Evolutionary conservation across 1,140 invertebrate genomes (phyloP).

Genomic region (Condylostylus longicornis): DNA sequence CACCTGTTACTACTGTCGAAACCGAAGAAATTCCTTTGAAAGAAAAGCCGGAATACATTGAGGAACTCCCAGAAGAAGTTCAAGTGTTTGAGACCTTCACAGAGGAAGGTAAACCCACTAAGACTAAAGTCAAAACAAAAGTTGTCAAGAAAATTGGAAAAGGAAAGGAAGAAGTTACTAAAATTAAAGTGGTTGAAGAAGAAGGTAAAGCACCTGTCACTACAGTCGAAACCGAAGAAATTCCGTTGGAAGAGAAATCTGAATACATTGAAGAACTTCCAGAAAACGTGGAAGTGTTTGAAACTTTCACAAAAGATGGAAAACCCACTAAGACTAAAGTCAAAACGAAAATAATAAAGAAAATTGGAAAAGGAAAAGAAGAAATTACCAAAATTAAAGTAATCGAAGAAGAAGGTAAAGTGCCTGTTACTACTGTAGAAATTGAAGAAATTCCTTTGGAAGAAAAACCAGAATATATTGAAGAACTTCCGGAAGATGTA

Average conservation of each 20-base stretch:
- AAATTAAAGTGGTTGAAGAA: conserved; percentile 21
- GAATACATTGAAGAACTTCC: conserved; percentile 30
- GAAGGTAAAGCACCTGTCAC: conserved; percentile 9
- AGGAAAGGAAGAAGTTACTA: conserved; percentile 21
- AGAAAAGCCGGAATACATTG: conserved; percentile 9
- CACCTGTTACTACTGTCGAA: conserved; percentile 17
- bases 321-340: conserved; percentile 9
- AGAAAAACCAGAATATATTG: conserved; percentile 8
- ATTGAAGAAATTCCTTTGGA: conserved; percentile 15
- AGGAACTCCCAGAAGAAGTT: conserved; percentile 11
- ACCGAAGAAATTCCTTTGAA: conserved; percentile 5
- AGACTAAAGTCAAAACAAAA: conserved; percentile 10
- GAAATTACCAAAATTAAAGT: conserved; percentile 14
- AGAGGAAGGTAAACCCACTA: conserved; percentile 7
- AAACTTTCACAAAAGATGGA: conserved; percentile 6
- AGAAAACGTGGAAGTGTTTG: conserved; percentile 16
- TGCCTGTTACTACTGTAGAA: conserved; percentile 15
- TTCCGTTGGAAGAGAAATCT: conserved; percentile 17
- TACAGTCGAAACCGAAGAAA: conserved; percentile 16
- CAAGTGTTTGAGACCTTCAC: conserved; percentile 6
- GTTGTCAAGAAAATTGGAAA: conserved; percentile 20
- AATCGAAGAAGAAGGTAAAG: conserved; percentile 19
- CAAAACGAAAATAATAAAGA: conserved; percentile 5
- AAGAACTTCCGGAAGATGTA: conserved; percentile 6
- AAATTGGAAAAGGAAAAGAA: conserved; percentile 8